These are phyloP conservation scores for Catharus bicknelli DNA, from an alignment of 2,113 vertebrate species.

Conservation along the genomic window DNA sequence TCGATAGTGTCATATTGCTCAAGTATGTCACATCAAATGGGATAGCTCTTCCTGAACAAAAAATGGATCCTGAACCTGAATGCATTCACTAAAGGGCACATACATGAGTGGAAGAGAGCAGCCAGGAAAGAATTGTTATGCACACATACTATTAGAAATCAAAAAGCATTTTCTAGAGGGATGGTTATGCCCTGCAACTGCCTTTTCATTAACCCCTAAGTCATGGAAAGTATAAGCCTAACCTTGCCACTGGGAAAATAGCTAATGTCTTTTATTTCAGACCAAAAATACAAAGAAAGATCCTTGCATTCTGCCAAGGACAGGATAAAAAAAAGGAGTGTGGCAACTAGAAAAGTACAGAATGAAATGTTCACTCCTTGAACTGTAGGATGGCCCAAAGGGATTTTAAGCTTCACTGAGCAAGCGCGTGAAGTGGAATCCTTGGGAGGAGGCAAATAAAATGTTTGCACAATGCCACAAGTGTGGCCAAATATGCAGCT, in stretches of 20 bases:
- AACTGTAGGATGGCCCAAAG: constrained; percentile 45
- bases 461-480: background rate
- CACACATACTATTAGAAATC: background rate
- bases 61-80: background rate
- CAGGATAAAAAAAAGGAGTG: background rate
- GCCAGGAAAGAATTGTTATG: background rate
- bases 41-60: background rate
- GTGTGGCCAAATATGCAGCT: background rate
- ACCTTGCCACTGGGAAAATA: constrained; percentile 28
- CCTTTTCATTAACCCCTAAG: background rate
- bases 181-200: background rate
- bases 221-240: constrained; percentile 23
- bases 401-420: constrained; percentile 58
- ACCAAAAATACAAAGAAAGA: constrained; percentile 12
- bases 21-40: background rate
- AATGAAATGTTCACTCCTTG: constrained; percentile 35
- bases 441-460: constrained; percentile 30
- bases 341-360: constrained; percentile 13
- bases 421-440: constrained; percentile 49
- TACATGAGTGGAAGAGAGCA: background rate
- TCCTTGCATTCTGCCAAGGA: constrained; percentile 29
- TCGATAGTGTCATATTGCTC: background rate
- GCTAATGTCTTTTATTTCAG: background rate
- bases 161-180: background rate
- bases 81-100: background rate